phyloP scores from a whole-genome alignment of 1,140 invertebrate species.

The Papilio helenus region DNA sequence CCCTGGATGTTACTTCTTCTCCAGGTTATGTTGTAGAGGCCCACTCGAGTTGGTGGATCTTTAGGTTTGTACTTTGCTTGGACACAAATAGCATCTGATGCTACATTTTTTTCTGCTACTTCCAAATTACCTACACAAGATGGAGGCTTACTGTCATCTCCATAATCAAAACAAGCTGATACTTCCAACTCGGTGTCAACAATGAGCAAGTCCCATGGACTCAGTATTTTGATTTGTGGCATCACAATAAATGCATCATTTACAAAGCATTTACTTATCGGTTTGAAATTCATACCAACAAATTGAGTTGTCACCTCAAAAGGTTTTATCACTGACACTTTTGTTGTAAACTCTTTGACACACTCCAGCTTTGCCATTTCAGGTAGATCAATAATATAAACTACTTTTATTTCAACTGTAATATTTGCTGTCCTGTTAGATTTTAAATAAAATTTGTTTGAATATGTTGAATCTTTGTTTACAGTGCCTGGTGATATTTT shows the following conservation, averaged over 20 bases:
- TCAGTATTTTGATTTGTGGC: conserved; percentile 86
- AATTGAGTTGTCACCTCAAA: conserved; percentile 88
- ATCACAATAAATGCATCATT: conserved; percentile 88
- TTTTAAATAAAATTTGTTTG: conserved; percentile 83
- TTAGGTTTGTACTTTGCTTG: conserved; percentile 75
- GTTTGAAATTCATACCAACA: conserved; percentile 86
- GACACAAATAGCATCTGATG: conserved; percentile 77
- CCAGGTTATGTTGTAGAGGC: conserved; percentile 90
- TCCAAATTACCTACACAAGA: conserved; percentile 73
- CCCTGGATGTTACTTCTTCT: conserved; percentile 83
- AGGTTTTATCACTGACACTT: conserved; percentile 86
- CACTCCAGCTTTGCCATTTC: conserved; percentile 75
- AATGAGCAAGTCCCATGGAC: conserved; percentile 88
- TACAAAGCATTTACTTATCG: conserved; percentile 86
- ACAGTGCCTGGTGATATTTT: conserved; percentile 70
- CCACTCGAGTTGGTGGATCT: conserved; percentile 85
- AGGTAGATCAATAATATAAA: conserved; percentile 71
- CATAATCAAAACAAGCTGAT: conserved; percentile 73
- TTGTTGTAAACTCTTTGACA: conserved; percentile 85
- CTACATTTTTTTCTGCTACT: conserved; percentile 74
- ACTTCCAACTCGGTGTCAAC: conserved; percentile 86
- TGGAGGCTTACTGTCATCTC: conserved; percentile 60
- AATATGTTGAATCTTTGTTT: conserved; percentile 63
- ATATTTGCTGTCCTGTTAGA: conserved; percentile 85
- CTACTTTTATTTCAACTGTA: conserved; percentile 83